Evolutionary conservation across 2,888 invertebrate genomes (phyloP).

Genomic region (Ormyrus nitidulus): DNA sequence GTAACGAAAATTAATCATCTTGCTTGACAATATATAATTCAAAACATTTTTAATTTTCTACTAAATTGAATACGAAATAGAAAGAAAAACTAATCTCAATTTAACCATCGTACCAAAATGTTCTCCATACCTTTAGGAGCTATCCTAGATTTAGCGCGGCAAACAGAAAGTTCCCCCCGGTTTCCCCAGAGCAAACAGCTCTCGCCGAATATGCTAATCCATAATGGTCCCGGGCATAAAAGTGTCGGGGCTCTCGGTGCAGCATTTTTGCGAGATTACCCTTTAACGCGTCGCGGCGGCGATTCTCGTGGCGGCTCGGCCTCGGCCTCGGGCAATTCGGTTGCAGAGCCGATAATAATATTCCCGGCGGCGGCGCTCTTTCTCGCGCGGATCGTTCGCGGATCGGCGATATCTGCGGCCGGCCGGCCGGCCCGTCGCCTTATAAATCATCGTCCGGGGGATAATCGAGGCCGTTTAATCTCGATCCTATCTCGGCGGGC

Average conservation of each 20-base stretch:
- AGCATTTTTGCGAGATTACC: no score
- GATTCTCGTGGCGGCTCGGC: neutral
- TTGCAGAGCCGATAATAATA: constrained; percentile 62
- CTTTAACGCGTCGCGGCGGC: no score
- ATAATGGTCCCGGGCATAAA: constrained; percentile 13
- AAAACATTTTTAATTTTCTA: no score
- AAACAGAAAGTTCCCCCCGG: constrained; percentile 59
- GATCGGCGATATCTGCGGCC: neutral
- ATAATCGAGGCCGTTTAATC: constrained; percentile 71
- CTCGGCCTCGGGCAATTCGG: constrained; percentile 62
- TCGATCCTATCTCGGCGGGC: constrained; percentile 61
- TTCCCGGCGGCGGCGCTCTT: constrained; percentile 52
- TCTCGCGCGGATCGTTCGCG: constrained; percentile 9
- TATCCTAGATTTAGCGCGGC: no score
- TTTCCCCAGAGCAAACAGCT: constrained; percentile 51
- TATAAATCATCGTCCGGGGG: constrained; percentile 66
- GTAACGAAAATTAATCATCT: no score
- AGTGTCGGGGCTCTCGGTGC: no score
- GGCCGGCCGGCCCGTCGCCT: constrained; percentile 7
- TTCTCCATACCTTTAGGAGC: no score
- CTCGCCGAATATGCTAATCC: constrained; percentile 19
- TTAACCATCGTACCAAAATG: no score
- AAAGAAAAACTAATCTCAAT: no score
- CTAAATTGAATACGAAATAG: no score
- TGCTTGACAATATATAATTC: no score